Conservation (phyloP, 2,888 invertebrate species). For the Anthophora plumipes region DNA sequence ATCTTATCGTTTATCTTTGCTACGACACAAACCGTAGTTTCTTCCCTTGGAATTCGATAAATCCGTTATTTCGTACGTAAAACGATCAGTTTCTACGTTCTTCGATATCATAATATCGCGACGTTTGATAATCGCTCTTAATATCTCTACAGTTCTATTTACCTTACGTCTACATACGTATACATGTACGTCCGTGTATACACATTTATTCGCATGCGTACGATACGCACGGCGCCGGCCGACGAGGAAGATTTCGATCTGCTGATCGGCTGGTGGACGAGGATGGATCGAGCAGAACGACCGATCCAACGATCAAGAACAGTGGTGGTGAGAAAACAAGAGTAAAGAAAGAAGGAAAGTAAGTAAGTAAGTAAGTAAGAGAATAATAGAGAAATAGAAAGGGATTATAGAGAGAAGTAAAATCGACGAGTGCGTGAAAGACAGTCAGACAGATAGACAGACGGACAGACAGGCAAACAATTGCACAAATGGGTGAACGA, state of each 20-base stretch:
- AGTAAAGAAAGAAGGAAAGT: constrained; percentile 25
- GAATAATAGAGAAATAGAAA: constrained; percentile 54
- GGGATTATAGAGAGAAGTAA: not conserved
- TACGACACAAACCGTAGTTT: not conserved
- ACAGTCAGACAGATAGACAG: constrained; percentile 41
- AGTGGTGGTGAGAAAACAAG: constrained; percentile 51
- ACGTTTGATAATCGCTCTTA: not conserved
- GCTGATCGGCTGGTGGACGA: constrained; percentile 53
- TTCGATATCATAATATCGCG: not conserved
- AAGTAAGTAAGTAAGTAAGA: constrained; percentile 25
- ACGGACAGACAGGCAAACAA: constrained; percentile 53
- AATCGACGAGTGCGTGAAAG: constrained; percentile 39
- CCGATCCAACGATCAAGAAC: constrained; percentile 62
- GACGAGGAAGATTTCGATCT: constrained; percentile 53
- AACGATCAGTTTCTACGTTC: not conserved
- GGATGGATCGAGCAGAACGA: constrained; percentile 47
- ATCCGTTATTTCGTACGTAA: not conserved
- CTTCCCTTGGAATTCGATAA: not conserved
- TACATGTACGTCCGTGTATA: constrained; percentile 58
- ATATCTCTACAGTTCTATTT: not conserved
- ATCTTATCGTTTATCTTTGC: not conserved
- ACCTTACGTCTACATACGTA: constrained; percentile 46
- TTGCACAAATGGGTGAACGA: constrained; percentile 46
- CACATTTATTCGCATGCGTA: constrained; percentile 61
- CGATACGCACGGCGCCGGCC: constrained; percentile 59